These are phyloP conservation scores for Catamblyrhynchus diadema DNA, from an alignment of 2,797 vertebrate genomes.

Conservation along the genomic window DNA sequence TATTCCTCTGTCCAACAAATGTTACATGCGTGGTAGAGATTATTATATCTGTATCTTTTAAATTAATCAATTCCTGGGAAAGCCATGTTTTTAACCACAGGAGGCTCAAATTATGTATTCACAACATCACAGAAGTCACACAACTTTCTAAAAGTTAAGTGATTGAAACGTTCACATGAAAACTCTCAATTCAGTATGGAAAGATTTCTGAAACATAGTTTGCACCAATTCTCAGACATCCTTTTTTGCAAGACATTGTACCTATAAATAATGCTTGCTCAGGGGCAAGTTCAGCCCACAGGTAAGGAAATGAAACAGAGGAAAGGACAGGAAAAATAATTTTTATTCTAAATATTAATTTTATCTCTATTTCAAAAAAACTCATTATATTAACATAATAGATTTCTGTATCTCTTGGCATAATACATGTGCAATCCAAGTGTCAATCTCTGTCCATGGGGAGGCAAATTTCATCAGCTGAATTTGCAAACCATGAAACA, in stretches of 20 bases:
- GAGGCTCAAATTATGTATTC: not conserved
- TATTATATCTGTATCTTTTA: not conserved
- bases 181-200: not conserved
- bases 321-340: not conserved
- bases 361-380: not conserved
- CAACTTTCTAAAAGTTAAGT: not conserved
- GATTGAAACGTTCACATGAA: not conserved
- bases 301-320: not conserved
- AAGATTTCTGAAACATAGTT: not conserved
- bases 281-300: not conserved
- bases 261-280: not conserved
- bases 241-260: not conserved
- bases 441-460: not conserved
- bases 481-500: not conserved
- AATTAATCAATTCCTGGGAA: not conserved
- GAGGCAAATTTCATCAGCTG: not conserved
- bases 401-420: not conserved
- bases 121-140: not conserved
- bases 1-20: not conserved
- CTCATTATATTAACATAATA: not conserved
- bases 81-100: not conserved
- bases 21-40: not conserved
- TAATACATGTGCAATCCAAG: not conserved
- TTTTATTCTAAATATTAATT: not conserved
- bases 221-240: not conserved